Evolutionary conservation across 2,797 vertebrate genomes (phyloP).

Genomic region (Eulemur mongoz): DNA sequence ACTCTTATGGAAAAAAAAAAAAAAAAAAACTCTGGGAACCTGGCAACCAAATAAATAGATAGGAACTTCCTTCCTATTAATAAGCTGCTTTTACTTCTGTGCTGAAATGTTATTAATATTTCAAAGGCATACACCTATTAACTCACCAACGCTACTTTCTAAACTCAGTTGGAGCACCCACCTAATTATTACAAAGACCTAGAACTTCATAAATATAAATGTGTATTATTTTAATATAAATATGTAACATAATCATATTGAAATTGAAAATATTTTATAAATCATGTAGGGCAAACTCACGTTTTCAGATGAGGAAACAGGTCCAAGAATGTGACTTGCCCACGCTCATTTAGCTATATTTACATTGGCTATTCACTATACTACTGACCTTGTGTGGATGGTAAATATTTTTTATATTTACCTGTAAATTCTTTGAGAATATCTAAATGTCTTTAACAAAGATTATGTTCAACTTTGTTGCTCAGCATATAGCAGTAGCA

Average conservation of each 20-base stretch:
- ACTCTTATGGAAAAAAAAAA: constrained; percentile 54
- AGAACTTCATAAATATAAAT: neutral
- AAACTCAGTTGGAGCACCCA: neutral
- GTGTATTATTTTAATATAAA: neutral
- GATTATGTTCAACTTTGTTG: neutral
- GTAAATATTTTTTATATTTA: neutral
- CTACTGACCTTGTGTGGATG: neutral
- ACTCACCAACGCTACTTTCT: neutral
- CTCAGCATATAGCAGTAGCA: neutral
- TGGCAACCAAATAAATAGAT: constrained; percentile 80
- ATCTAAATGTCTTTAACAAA: constrained; percentile 4
- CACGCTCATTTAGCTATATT: neutral
- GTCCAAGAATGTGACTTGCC: neutral
- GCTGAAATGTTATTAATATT: constrained; percentile 47
- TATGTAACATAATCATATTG: neutral
- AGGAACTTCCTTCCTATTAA: constrained; percentile 68
- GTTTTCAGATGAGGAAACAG: neutral
- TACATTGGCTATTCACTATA: neutral
- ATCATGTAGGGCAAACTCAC: neutral
- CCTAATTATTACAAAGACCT: neutral
- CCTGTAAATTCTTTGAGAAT: neutral
- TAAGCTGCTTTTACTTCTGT: constrained; percentile 55
- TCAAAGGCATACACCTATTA: constrained; percentile 8
- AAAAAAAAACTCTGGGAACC: constrained; percentile 51
- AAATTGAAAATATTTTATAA: neutral